phyloP scores from a whole-genome alignment of 2,113 vertebrate species.

The Clarias gariepinus region DNA sequence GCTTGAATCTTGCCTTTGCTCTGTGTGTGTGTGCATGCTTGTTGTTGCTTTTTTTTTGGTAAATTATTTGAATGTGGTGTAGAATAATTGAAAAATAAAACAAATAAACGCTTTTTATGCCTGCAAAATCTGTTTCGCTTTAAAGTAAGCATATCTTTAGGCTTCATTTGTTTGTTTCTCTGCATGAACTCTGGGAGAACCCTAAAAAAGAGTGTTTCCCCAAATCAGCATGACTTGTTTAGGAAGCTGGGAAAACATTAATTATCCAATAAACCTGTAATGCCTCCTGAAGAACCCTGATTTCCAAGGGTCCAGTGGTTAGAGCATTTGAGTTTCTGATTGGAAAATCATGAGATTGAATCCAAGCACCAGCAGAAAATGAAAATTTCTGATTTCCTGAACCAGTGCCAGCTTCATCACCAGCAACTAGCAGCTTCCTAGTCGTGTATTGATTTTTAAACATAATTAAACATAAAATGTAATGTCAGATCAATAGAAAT shows the following conservation, averaged over 20 bases:
- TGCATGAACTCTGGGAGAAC: background rate
- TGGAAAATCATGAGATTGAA: background rate
- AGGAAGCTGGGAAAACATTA: background rate
- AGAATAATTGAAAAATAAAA: too few relatives aligned
- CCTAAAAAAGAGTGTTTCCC: background rate
- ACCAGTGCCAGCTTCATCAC: background rate
- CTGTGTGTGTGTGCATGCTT: too few relatives aligned
- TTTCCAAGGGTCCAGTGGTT: background rate
- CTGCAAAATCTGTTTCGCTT: background rate
- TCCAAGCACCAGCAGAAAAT: background rate
- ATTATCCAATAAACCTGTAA: background rate
- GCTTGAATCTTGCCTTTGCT: too few relatives aligned
- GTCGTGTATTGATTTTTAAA: background rate
- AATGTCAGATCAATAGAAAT: background rate
- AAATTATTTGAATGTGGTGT: too few relatives aligned
- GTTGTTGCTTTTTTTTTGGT: too few relatives aligned
- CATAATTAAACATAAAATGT: constrained; percentile 2
- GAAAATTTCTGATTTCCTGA: background rate
- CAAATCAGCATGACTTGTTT: background rate
- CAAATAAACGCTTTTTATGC: too few relatives aligned
- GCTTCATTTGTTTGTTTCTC: background rate
- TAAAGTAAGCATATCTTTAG: background rate
- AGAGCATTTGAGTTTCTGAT: background rate
- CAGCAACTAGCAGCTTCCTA: background rate
- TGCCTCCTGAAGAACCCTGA: background rate